Evolutionary conservation across 2,797 vertebrate genomes (phyloP).

Genomic region (Schizopygopsis malacanthus): DNA sequence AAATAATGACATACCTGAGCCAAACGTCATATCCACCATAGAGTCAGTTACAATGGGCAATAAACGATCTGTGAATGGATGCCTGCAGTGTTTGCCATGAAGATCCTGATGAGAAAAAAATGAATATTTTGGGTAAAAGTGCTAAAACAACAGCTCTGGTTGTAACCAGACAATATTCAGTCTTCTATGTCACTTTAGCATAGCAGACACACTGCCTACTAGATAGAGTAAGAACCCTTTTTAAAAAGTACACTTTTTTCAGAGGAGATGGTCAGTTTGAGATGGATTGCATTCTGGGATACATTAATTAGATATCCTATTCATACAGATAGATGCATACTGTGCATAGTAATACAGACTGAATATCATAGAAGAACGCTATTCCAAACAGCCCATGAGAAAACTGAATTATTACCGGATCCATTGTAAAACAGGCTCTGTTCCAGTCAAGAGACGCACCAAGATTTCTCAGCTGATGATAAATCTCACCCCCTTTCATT

Average conservation of each 20-base stretch:
- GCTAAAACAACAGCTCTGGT: background rate
- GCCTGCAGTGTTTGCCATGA: conserved; percentile 80
- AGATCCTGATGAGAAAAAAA: conserved; percentile 71
- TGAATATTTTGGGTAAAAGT: background rate
- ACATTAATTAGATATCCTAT: background rate
- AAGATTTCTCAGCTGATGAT: conserved; percentile 83
- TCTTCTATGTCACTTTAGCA: background rate
- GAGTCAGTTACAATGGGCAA: conserved; percentile 84
- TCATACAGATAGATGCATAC: background rate
- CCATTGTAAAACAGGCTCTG: conserved; percentile 89
- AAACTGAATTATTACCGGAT: conserved; percentile 75
- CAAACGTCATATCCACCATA: conserved; percentile 80
- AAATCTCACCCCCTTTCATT: conserved; percentile 86
- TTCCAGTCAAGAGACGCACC: conserved; percentile 92
- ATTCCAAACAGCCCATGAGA: background rate
- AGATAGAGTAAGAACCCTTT: no score
- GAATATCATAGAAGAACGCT: background rate
- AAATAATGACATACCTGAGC: conserved; percentile 79
- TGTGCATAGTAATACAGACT: background rate
- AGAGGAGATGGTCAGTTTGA: background rate
- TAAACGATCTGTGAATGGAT: conserved; percentile 82
- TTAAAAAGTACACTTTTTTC: background rate
- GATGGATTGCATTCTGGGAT: background rate
- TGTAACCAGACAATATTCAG: background rate
- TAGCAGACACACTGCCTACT: background rate